Evolutionary conservation across 1,140 invertebrate species (phyloP).

Genomic region (Chironomus striatipennis): DNA sequence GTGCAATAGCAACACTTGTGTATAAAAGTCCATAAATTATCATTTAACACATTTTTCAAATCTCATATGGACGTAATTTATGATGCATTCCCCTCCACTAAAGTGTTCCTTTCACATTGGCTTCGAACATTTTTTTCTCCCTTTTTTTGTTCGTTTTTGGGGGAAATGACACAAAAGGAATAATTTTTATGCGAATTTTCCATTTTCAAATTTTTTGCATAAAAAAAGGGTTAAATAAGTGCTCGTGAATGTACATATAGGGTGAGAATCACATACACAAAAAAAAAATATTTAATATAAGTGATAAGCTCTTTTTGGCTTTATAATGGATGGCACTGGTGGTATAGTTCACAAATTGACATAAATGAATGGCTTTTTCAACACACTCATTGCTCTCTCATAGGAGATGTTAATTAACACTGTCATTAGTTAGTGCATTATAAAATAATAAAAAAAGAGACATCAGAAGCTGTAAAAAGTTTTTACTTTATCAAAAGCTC

Average conservation of each 20-base stretch:
- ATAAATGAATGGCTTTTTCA: neutral
- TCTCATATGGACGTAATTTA: neutral
- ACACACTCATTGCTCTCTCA: neutral
- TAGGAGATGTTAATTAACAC: neutral
- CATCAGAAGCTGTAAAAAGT: too few relatives aligned
- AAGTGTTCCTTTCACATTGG: neutral
- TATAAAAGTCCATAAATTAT: neutral
- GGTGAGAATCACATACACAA: too few relatives aligned
- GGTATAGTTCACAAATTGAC: neutral
- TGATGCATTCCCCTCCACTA: neutral
- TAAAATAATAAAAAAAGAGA: neutral
- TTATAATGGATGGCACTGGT: neutral
- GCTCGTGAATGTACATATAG: too few relatives aligned
- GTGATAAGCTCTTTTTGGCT: neutral
- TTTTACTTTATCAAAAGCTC: too few relatives aligned
- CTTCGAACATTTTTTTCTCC: too few relatives aligned
- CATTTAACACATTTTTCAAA: neutral
- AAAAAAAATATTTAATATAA: too few relatives aligned
- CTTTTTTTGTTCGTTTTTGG: too few relatives aligned
- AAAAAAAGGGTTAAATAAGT: too few relatives aligned
- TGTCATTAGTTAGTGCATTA: conserved; percentile 3
- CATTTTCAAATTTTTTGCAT: too few relatives aligned
- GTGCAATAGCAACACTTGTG: too few relatives aligned
- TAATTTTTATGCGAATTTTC: too few relatives aligned
- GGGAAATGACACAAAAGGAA: too few relatives aligned